These are phyloP conservation scores for Drosophila meridionalis DNA, from an alignment of 2,888 invertebrate species.

Conservation along the genomic window DNA sequence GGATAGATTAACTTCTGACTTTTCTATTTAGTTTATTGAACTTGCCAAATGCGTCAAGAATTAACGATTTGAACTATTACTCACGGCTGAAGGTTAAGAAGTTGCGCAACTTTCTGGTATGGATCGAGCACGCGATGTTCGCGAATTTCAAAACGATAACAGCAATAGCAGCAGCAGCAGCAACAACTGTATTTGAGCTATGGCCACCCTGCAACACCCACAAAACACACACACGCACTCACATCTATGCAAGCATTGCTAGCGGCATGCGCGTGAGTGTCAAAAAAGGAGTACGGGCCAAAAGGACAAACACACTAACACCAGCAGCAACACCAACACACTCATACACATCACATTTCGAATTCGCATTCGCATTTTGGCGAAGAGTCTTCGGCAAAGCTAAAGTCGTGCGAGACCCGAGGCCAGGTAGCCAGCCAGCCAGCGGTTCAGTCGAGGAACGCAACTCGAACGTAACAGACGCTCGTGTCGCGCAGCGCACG, in stretches of 20 bases:
- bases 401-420: constrained; percentile 37
- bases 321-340: background rate
- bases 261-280: constrained; percentile 53
- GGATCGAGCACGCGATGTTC: constrained; percentile 37
- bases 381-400: constrained; percentile 37
- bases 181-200: constrained; percentile 11
- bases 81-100: constrained; percentile 13
- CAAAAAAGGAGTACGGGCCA: constrained; percentile 35
- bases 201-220: constrained; percentile 3
- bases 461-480: constrained; percentile 80
- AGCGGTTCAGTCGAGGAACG: constrained; percentile 81
- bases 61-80: background rate
- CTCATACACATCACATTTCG: constrained; percentile 29
- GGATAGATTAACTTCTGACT: background rate
- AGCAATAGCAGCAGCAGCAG: background rate
- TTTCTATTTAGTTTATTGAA: background rate
- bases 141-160: constrained; percentile 11
- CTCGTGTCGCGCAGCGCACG: constrained; percentile 31
- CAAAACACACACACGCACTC: background rate
- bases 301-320: constrained; percentile 17
- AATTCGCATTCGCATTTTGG: constrained; percentile 23
- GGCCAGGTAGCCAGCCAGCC: constrained; percentile 14
- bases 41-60: constrained; percentile 16
- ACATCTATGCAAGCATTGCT: background rate
- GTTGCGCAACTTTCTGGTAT: constrained; percentile 25